Base-by-base conservation (phyloP, 2,113 vertebrate genomes). In the Petrocephalus zakoni region DNA sequence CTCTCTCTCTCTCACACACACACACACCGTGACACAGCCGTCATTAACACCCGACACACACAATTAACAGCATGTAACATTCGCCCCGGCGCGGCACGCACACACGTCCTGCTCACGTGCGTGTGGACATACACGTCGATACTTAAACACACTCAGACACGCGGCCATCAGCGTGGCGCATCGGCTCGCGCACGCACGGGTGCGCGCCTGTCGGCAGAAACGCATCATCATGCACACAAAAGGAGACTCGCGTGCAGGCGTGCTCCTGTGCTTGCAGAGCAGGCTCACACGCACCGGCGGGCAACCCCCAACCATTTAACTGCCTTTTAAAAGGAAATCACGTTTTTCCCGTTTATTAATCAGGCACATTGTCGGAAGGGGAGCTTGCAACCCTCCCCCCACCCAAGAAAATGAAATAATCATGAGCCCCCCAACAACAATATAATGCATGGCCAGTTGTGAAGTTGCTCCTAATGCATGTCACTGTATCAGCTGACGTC, bases 81-180 rank as follows among this genome's bases (percentile, higher is more conserved):
- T 42, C 17, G 17, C 72, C 19, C 5, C 34, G 34, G 72, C 34
- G 15, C 6, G 72, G 34, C 29, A 78, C 34, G 17, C 34, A 37
- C 34, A 19, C 34, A 17, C 15, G 34, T 13, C 34, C 72, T 21
- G 29, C 17, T 29, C 61, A 64, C 58, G 58, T 64, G 58, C n/a
- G n/a, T 64, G 22, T 22, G 58, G 22, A n/a, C 68, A 85, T 84
- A 86, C 88, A 86, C 49, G 75, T 29, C 46, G n/a, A 87, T 55
- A 68, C 81, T 51, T n/a, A 86, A 42, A 83, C 42, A 49, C 53
- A 83, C n/a, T 46, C 53, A 52, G 56, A 22, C 49, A 55, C 34
- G 37, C 87, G 82, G 78, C 75, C 86, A 89, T 25, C 46, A 84
- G 87, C 82, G 56, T 49, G n/a, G n/a, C n/a, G n/a, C n/a, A n/a